Evolutionary conservation across 2,113 vertebrate species (phyloP).

Genomic region (Ornithorhynchus anatinus): DNA sequence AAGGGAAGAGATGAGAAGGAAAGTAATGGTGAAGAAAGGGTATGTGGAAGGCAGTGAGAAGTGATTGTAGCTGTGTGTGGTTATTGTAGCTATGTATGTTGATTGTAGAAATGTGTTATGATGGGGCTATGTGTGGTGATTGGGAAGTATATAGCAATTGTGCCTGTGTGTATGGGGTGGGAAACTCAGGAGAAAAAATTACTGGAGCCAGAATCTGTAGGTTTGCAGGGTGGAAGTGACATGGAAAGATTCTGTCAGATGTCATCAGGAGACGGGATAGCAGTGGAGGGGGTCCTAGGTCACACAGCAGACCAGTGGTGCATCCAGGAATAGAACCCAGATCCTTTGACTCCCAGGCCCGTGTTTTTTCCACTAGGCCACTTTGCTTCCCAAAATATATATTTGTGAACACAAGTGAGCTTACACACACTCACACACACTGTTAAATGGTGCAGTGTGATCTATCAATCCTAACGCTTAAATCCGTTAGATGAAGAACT

Average conservation of each 20-base stretch:
- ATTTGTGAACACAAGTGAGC: no score
- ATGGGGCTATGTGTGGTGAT: neutral
- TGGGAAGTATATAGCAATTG: neutral
- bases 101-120: neutral
- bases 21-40: neutral
- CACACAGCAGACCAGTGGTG: no score
- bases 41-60: neutral
- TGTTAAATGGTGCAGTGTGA: no score
- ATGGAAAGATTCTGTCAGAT: slow-evolving; percentile 42
- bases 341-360: no score
- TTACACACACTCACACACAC: no score
- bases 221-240: slow-evolving; percentile 26
- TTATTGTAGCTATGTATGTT: neutral
- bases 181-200: slow-evolving; percentile 6
- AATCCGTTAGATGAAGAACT: no score
- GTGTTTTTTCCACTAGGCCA: no score
- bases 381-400: no score
- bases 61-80: neutral
- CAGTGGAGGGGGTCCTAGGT: no score
- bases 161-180: neutral
- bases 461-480: no score
- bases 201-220: slow-evolving; percentile 53
- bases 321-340: no score
- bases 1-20: neutral
- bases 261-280: no score